Base-by-base conservation (phyloP, 2,888 invertebrate species). In the Erannis defoliaria region DNA sequence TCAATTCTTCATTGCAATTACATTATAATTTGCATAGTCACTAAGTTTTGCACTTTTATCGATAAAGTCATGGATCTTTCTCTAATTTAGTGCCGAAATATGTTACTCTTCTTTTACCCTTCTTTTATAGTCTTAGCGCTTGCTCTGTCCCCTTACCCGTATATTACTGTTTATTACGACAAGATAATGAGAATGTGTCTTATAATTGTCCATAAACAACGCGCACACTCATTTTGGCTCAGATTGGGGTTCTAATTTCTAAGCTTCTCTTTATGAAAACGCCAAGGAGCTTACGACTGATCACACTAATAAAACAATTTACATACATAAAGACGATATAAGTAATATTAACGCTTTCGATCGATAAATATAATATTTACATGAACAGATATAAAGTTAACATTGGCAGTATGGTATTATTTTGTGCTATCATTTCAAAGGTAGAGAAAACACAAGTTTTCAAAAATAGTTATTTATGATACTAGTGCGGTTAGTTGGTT, bases 171-270 rank as follows among this genome's bases (percentile, higher is more conserved):
- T 60, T 61, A 61, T 61, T 43, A 18, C 55, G 60, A 55, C 60
- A 40, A 43, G 42, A 43, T 61, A 61, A 61, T 55, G 55, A 61
- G 60, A 61, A 54, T 50, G 59, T 54, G 60, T 45, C 60, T 61
- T 50, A 43, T 55, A 61, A 61, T 60, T 60, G 60, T 50, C 55
- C 50, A 61, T 61, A 55, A 61, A 61, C 60, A 50, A 54, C 21
- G 49, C 37, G 49, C 33, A 29, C 49, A 50, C 55, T 43, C 50
- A 26, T 19, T 55, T 61, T 43, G 42, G 43, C 40, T 29, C 26
- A 45, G 21, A 23, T 50, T 50, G 29, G 42, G 55, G 31, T 18
- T 43, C 37, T 55, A 61, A 61, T 61, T 50, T 61, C 43, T 50
- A 55, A 50, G 55, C n/a, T 16, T 16, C 29, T 31, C 43, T 33